These are phyloP conservation scores for Leucoraja ocellata DNA, from an alignment of 2,797 vertebrate species.

Conservation along the genomic window DNA sequence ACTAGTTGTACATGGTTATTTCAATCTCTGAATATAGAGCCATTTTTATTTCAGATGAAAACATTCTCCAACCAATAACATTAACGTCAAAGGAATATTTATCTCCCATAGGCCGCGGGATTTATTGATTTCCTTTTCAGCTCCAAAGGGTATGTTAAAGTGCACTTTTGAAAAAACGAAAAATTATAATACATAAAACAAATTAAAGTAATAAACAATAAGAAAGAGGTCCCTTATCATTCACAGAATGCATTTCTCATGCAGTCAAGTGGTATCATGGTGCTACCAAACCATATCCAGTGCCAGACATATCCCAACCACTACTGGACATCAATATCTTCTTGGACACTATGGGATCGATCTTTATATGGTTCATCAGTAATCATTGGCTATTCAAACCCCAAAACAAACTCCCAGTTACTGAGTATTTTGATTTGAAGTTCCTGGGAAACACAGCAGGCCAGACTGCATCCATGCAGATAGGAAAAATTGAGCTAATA, in stretches of 20 bases:
- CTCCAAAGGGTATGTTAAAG: neutral
- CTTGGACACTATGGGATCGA: no score
- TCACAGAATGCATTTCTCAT: neutral
- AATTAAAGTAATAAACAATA: neutral
- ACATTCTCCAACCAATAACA: neutral
- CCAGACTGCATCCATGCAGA: no score
- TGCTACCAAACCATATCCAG: no score
- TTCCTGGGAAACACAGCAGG: no score
- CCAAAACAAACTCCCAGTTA: no score
- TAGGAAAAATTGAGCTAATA: no score
- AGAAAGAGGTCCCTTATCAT: neutral
- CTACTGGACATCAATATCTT: neutral
- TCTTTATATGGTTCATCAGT: no score
- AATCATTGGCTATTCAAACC: no score
- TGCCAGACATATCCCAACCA: no score
- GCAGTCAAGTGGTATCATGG: neutral
- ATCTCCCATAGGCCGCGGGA: no score
- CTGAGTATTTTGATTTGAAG: no score
- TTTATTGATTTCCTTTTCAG: neutral
- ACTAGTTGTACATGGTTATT: neutral
- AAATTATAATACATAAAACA: neutral
- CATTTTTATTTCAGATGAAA: neutral
- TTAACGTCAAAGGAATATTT: neutral
- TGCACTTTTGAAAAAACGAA: neutral
- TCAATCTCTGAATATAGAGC: neutral